Evolutionary conservation across 2,888 invertebrate species (phyloP).

Genomic region (Drosophila meridionalis): DNA sequence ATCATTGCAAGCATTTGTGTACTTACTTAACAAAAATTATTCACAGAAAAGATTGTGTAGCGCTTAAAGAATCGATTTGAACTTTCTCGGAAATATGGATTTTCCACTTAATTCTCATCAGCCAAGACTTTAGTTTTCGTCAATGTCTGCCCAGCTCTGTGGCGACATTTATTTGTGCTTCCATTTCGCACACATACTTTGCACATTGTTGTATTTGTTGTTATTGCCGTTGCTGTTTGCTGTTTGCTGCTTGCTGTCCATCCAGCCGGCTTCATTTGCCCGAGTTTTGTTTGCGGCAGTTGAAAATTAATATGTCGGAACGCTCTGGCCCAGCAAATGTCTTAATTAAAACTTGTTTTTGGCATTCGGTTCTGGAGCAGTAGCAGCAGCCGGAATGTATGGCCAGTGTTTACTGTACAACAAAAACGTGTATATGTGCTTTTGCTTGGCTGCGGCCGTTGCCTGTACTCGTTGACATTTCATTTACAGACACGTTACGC

Average conservation of each 20-base stretch:
- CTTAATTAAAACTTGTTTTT: constrained; percentile 74
- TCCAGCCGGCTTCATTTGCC: constrained; percentile 53
- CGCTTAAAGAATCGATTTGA: background rate
- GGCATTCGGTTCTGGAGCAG: constrained; percentile 31
- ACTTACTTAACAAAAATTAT: background rate
- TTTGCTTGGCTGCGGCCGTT: constrained; percentile 35
- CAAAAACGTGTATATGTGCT: constrained; percentile 44
- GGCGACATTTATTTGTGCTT: constrained; percentile 67
- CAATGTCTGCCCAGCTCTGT: constrained; percentile 28
- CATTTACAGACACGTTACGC: constrained; percentile 41
- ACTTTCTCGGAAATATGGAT: background rate
- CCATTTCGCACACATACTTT: constrained; percentile 55
- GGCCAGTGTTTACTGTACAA: constrained; percentile 14
- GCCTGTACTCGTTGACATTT: constrained; percentile 37
- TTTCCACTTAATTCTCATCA: background rate
- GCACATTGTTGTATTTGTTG: constrained; percentile 39
- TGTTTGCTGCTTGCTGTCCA: constrained; percentile 38
- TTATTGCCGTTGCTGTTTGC: constrained; percentile 20
- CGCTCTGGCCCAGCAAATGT: constrained; percentile 67
- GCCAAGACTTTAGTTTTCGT: constrained; percentile 25
- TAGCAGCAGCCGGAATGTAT: constrained; percentile 27
- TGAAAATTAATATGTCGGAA: constrained; percentile 68
- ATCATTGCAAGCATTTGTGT: background rate
- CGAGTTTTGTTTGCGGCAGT: constrained; percentile 58
- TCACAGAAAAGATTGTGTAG: background rate